phyloP scores from a whole-genome alignment of 35 echinoderm and acorn worm species.

The Heliocidaris erythrogramma region DNA sequence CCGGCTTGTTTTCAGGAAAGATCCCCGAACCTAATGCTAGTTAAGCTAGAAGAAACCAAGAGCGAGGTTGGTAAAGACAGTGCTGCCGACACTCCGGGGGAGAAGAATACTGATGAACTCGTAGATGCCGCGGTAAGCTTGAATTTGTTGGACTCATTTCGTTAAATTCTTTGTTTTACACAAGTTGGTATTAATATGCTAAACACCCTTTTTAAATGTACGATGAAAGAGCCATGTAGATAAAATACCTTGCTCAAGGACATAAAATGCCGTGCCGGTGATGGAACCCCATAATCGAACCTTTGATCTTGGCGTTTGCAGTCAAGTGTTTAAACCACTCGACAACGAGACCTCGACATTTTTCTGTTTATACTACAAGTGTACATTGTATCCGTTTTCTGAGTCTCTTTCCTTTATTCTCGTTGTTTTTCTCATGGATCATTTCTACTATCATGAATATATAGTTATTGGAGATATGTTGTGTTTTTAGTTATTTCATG shows the following conservation, averaged over 20 bases:
- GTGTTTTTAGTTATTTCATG: no score
- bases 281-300: background rate
- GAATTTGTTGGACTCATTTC: background rate
- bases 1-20: background rate
- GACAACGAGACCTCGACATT: no score
- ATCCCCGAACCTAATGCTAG: constrained; percentile 37
- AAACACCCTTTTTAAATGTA: no score
- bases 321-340: no score
- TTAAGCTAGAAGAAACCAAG: constrained; percentile 15
- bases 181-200: background rate
- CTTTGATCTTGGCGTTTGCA: background rate
- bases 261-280: background rate
- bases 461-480: no score
- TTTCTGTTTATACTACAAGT: no score
- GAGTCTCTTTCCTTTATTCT: background rate
- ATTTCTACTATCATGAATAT: background rate
- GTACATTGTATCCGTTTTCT: no score
- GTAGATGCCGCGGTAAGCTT: background rate
- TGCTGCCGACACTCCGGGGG: background rate
- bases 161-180: background rate
- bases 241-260: background rate
- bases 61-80: background rate
- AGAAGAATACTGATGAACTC: constrained; percentile 7
- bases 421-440: background rate
- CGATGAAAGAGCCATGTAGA: no score